Evolutionary conservation across 2,888 invertebrate species (phyloP), one percentile per base, ranked within the genome.

Genomic region (Eristalis intricaria): DNA sequence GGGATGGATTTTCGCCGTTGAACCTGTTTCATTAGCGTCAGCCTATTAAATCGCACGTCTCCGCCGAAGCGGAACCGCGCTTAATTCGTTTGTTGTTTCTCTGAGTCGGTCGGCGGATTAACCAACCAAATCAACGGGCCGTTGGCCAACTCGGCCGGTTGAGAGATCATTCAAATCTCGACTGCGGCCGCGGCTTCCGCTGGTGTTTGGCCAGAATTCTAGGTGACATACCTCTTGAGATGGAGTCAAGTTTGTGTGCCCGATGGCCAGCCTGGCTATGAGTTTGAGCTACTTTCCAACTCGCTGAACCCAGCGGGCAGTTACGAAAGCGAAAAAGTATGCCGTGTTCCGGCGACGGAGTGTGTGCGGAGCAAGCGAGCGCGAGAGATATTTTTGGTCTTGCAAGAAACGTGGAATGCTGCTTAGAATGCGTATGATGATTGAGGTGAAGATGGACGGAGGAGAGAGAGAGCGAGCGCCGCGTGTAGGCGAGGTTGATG

Each of bases 281-380:
- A n/a, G 66, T 29, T 73, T 77, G 73, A 11, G 85, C 83, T 78
- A 87, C 83, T 84, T 87, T 70, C 77, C 15, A 56, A 19, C 40
- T 19, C 35, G 56, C 43, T 43, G 50, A 40, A 29, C 68, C 1
- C 23, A 19, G 22, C 23, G 43, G 22, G 43, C 35, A 66, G 35
- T 76, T 86, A 79, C 63, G 86, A 83, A 86, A 79, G 79, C 78
- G 78, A 86, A 79, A 82, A 79, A 86, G 83, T 82, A 70, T 82
- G 78, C 35, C 74, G 50, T 61, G 66, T 35, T 65, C 64, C 58
- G 15, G 15, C 26, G 38, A 38, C 32, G 23, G 22, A 63, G 22
- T 64, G 29, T 23, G 29, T 40, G 43, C n/a, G 8, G 78, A 73
- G 19, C 1, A 19, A 19, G 19, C 4, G 60, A 22, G 23, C 1